Evolutionary conservation across 2,797 vertebrate species (phyloP).

Genomic region (Galago senegalensis): DNA sequence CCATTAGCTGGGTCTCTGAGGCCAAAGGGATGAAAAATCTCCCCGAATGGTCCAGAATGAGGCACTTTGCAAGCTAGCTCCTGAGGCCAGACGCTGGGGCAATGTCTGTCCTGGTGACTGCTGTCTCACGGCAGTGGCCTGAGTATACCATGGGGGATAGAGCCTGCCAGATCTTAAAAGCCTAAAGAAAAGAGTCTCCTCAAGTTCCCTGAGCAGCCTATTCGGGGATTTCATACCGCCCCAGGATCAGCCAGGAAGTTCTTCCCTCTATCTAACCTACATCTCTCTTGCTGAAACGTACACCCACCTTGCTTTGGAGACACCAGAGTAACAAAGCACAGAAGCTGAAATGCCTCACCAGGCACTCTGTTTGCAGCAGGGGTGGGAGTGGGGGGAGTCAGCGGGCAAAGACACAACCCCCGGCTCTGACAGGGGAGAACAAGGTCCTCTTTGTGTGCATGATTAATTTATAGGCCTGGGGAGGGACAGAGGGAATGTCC

Average conservation of each 20-base stretch:
- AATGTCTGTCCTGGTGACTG: background rate
- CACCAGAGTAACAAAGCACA: conserved; percentile 67
- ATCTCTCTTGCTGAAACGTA: conserved; percentile 84
- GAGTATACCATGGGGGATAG: background rate
- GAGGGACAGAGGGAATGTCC: conserved; percentile 66
- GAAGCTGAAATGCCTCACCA: conserved; percentile 64
- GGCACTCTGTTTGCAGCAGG: background rate
- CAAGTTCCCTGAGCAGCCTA: background rate
- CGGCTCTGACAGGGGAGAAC: conserved; percentile 46
- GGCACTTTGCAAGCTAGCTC: background rate
- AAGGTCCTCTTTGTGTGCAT: conserved; percentile 77
- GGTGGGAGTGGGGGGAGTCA: background rate
- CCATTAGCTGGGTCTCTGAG: background rate
- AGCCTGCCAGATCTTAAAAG: conserved; percentile 41
- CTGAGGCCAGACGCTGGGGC: background rate
- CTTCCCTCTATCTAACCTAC: conserved; percentile 83
- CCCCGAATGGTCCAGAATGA: background rate
- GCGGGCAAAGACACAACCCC: conserved; percentile 69
- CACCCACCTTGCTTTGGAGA: conserved; percentile 66
- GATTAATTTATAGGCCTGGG: conserved; percentile 79
- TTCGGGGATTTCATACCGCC: conserved; percentile 44
- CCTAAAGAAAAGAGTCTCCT: conserved; percentile 63
- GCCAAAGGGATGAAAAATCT: background rate
- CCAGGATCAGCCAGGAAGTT: conserved; percentile 74
- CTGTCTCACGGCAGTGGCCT: background rate